These are phyloP conservation scores for Anastatus disparis DNA, from an alignment of 1,140 invertebrate species.

Conservation along the genomic window DNA sequence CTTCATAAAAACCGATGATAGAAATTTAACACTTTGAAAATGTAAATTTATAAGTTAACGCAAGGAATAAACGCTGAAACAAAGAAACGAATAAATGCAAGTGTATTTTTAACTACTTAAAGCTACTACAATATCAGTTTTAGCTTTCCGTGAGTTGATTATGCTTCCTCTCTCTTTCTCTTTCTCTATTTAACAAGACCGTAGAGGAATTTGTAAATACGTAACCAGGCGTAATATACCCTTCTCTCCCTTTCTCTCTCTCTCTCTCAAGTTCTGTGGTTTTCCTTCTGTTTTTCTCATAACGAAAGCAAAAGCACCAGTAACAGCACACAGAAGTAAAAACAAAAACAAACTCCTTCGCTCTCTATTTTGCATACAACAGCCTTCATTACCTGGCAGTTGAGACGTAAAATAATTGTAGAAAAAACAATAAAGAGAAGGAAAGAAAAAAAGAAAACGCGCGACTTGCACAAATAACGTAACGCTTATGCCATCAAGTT, in stretches of 20 bases:
- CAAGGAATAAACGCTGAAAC: too few species aligned
- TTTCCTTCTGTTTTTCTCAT: background rate
- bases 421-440: background rate
- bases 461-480: too few species aligned
- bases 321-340: background rate
- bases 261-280: too few species aligned
- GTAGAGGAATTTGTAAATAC: background rate
- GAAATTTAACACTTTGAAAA: too few species aligned
- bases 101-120: slow-evolving; percentile 8
- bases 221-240: background rate
- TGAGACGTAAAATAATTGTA: slow-evolving; percentile 3
- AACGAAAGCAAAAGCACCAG: too few species aligned
- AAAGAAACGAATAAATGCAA: too few species aligned
- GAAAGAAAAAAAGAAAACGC: too few species aligned
- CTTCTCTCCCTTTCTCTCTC: too few species aligned
- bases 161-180: background rate
- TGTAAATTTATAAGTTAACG: too few species aligned
- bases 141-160: slow-evolving; percentile 14
- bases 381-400: slow-evolving; percentile 1
- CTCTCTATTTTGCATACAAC: slow-evolving; percentile 4
- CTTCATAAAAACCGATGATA: too few species aligned
- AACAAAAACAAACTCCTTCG: background rate
- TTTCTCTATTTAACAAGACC: background rate
- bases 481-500: too few species aligned
- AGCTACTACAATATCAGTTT: slow-evolving; percentile 7